phyloP scores from a whole-genome alignment of 2,888 invertebrate species.

The Aphodius sticticus region DNA sequence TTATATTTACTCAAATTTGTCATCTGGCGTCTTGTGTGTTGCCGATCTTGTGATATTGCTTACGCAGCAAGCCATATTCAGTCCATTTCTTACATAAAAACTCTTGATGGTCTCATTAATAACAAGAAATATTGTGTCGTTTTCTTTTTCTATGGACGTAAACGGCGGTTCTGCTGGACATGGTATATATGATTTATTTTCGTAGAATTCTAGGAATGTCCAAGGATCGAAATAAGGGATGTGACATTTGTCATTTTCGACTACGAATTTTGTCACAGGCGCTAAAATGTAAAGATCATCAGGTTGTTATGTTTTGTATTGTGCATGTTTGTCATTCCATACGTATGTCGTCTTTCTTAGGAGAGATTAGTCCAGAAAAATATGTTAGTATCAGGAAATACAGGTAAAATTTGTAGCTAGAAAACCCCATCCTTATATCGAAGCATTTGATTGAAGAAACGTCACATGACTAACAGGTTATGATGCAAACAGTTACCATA shows the following conservation, averaged over 20 bases:
- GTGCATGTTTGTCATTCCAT: neutral
- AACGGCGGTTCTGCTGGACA: conserved; percentile 60
- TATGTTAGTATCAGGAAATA: neutral
- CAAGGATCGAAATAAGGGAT: conserved; percentile 69
- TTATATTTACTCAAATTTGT: conserved; percentile 5
- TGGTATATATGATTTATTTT: conserved; percentile 62
- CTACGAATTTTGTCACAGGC: conserved; percentile 47
- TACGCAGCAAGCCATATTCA: conserved; percentile 46
- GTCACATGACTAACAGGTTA: neutral
- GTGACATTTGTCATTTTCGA: conserved; percentile 68
- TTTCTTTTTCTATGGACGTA: conserved; percentile 47
- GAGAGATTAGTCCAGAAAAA: neutral
- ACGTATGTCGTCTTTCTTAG: neutral
- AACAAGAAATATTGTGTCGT: conserved; percentile 47
- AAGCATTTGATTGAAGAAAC: neutral
- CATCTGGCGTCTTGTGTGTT: neutral
- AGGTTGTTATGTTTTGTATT: neutral
- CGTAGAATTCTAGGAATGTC: conserved; percentile 63
- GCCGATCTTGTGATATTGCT: conserved; percentile 40
- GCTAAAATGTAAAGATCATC: neutral
- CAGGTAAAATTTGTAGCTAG: neutral
- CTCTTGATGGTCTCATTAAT: conserved; percentile 51
- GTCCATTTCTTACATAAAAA: conserved; percentile 48
- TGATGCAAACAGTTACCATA: neutral
- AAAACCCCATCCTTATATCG: neutral